Percentiles rank a stretch among this genome's conserved stretches.
phyloP scores from a whole-genome alignment of 2,888 invertebrate species.

The Megastigmus dorsalis region DNA sequence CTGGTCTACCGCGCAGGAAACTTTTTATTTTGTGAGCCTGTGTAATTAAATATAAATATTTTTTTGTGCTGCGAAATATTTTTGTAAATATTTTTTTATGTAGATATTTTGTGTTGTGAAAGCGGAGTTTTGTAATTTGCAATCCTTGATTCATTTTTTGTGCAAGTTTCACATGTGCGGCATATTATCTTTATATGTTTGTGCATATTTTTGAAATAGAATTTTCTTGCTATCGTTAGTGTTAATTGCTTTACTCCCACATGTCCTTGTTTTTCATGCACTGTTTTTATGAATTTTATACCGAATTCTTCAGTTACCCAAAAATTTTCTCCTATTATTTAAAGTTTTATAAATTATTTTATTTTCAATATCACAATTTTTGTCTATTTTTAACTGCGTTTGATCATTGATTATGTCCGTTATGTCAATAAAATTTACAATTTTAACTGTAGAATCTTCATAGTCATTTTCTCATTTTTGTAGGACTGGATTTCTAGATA shows the following conservation, averaged over 20 bases:
- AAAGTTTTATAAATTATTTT: slow-evolving; percentile 49
- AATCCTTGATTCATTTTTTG: too few relatives aligned
- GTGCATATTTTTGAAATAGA: too few relatives aligned
- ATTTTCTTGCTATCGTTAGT: slow-evolving; percentile 49
- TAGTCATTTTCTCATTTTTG: slow-evolving; percentile 29
- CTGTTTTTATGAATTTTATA: slow-evolving; percentile 45
- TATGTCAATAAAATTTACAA: slow-evolving; percentile 47
- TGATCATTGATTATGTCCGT: slow-evolving; percentile 51
- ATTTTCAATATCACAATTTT: slow-evolving; percentile 50
- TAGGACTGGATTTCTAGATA: slow-evolving; percentile 53
- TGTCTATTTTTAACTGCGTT: slow-evolving; percentile 43
- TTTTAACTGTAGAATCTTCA: too few relatives aligned
- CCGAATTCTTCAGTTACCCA: slow-evolving; percentile 53
- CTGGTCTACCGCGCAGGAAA: too few relatives aligned
- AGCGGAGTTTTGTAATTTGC: too few relatives aligned
- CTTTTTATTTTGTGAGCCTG: too few relatives aligned
- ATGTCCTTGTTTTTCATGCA: slow-evolving; percentile 51
- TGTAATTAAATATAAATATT: too few relatives aligned
- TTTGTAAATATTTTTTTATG: too few relatives aligned
- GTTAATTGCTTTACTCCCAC: slow-evolving; percentile 53
- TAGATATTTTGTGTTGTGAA: too few relatives aligned
- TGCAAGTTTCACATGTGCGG: too few relatives aligned
- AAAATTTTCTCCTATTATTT: slow-evolving; percentile 54
- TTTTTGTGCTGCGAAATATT: too few relatives aligned
- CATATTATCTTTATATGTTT: slow-evolving; percentile 15